These are phyloP conservation scores for Bombus turneri DNA, from an alignment of 1,140 invertebrate species.

Conservation along the genomic window DNA sequence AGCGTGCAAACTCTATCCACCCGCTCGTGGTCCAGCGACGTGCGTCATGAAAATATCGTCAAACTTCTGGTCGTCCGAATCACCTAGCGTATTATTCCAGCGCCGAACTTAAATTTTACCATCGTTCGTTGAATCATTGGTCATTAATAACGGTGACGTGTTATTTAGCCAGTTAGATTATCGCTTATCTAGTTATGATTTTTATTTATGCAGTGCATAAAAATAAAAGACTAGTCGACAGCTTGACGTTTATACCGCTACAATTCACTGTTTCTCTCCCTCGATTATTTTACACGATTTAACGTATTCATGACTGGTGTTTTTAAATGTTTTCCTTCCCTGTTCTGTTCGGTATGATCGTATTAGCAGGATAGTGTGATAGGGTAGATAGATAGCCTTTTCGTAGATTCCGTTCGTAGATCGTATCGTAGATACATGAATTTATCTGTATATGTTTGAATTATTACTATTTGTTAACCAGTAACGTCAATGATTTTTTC, in stretches of 20 bases:
- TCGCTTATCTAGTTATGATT: slow-evolving; percentile 22
- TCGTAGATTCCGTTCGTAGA: no score
- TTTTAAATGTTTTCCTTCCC: neutral
- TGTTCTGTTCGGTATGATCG: no score
- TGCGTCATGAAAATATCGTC: slow-evolving; percentile 44
- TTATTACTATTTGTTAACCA: neutral
- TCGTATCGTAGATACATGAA: no score
- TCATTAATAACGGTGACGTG: slow-evolving; percentile 21
- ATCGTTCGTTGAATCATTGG: neutral
- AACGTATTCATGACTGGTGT: neutral
- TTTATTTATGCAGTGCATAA: slow-evolving; percentile 8
- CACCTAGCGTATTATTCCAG: slow-evolving; percentile 1
- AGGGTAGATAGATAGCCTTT: no score
- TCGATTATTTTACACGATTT: neutral
- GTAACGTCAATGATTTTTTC: neutral
- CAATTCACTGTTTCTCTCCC: neutral
- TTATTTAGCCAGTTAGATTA: slow-evolving; percentile 4
- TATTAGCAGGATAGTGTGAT: no score
- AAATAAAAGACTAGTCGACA: neutral
- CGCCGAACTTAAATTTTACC: slow-evolving; percentile 6
- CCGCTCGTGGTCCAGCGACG: neutral
- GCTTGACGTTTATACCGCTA: neutral
- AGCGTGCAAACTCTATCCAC: slow-evolving; percentile 34
- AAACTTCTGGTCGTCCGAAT: slow-evolving; percentile 24
- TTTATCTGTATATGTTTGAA: no score